A percentile compares a stretch with the other conserved stretches of the same genome.
phyloP scores from a whole-genome alignment of 2,888 invertebrate genomes.

The Acrocyrtus sp. region DNA sequence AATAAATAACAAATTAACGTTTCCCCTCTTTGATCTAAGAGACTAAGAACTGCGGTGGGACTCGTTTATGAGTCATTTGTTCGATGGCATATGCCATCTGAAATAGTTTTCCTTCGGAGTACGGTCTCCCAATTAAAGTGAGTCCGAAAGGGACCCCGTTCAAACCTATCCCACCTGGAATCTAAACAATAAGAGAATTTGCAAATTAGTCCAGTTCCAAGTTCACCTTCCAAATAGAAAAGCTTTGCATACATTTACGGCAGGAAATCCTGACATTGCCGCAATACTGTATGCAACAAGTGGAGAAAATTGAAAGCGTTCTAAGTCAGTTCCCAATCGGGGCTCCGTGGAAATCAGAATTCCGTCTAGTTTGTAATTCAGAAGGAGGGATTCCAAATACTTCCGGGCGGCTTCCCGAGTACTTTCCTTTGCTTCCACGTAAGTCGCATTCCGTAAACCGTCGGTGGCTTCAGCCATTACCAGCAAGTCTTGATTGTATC shows the following conservation, averaged over 20 bases:
- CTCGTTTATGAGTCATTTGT: background rate
- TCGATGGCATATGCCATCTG: constrained; percentile 28
- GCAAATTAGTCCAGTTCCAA: background rate
- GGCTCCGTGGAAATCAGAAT: constrained; percentile 17
- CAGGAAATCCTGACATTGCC: constrained; percentile 26
- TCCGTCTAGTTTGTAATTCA: constrained; percentile 19
- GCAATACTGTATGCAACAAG: constrained; percentile 4
- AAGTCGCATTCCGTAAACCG: constrained; percentile 39
- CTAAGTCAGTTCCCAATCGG: background rate
- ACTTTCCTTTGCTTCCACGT: constrained; percentile 5
- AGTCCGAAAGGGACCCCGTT: constrained; percentile 47
- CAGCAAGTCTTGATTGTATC: constrained; percentile 42
- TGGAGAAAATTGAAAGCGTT: background rate
- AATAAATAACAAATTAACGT: too few species aligned
- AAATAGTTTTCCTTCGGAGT: constrained; percentile 34
- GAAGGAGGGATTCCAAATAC: constrained; percentile 20
- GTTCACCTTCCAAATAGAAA: background rate
- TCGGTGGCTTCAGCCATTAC: constrained; percentile 38
- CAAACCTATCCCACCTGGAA: constrained; percentile 46
- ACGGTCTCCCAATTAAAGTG: constrained; percentile 37
- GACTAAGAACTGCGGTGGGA: constrained; percentile 12
- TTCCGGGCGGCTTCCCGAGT: constrained; percentile 22
- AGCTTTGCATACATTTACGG: constrained; percentile 4
- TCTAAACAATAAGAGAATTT: constrained; percentile 17
- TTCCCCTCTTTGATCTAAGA: too few species aligned